phyloP scores from a whole-genome alignment of 2,797 vertebrate species.

The Glyptemys insculpta region DNA sequence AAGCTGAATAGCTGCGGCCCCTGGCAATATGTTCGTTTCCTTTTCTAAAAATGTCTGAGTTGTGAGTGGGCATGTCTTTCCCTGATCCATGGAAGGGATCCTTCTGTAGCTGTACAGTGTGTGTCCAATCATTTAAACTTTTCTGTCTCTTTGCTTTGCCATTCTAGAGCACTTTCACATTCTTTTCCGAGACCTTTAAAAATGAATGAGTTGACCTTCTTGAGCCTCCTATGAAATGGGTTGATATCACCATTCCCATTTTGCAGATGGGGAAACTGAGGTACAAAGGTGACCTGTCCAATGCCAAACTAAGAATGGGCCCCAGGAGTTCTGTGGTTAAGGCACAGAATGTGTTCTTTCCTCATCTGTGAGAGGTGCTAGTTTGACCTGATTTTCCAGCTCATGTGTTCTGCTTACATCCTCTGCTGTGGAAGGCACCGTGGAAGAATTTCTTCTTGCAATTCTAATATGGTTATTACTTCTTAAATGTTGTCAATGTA shows the following conservation, averaged over 20 bases:
- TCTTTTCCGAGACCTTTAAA: background rate
- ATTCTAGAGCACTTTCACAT: background rate
- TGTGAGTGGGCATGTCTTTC: background rate
- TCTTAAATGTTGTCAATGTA: background rate
- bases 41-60: background rate
- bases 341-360: background rate
- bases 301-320: background rate
- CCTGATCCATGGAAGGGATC: background rate
- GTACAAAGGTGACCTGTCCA: background rate
- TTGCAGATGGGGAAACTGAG: background rate
- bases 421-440: background rate
- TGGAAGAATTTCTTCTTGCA: background rate
- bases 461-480: background rate
- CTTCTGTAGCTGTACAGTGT: background rate
- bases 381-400: background rate
- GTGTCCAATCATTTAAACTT: background rate
- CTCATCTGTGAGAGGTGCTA: background rate
- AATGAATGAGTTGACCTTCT: background rate
- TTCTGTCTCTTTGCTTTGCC: background rate
- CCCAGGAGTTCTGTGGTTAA: background rate
- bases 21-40: background rate
- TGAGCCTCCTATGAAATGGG: background rate
- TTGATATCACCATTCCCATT: background rate
- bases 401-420: background rate
- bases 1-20: rapidly evolving